Base-by-base conservation (phyloP, 1,140 invertebrate genomes). In the Calephelis nemesis region DNA sequence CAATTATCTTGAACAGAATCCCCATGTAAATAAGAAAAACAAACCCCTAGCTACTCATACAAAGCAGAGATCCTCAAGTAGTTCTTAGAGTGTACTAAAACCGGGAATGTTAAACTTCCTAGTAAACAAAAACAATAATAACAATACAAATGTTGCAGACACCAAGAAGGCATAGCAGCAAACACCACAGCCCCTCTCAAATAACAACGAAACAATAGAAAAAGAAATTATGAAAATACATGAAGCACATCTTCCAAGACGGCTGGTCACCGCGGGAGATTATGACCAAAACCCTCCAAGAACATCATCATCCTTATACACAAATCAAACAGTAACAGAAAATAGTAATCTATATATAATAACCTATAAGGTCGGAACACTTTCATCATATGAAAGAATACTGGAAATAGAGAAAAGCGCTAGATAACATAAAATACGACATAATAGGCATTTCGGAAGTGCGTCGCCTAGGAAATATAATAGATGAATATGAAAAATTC, bases 251-350 rank as follows among this genome's bases (percentile, higher is more conserved):
- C 15, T 54, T 54, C 19, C 52, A 54, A 54, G 52, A 13, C 19
- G 52, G 52, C 15, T 54, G 52, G 52, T 54, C 52, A 8, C 52
- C 52, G 52, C 30, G 52, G 52, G 30, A 54, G 42, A 63, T 8
- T 19, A 63, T 7, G 62, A 63, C 42, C 62, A 63, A 5, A 63
- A 63, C 62, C 62, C 62, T 63, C 39, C 62, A 63, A 42, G 10
- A 47, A 63, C 42, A 19, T 30, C 30, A 30, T 30, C 30, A 30
- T 30, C 30, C 30, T 30, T 30, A 54, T n/a, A 15, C 54, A 58
- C 5, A 15, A 58, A 47, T 40, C 5, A 42, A 13, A 45, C 12
- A 63, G 1, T 7, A 47, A 47, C 4, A 62, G 13, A 45, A 7
- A 13, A 7, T 63, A 13, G 7, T 10, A 63, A 8, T 10, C 6